phyloP scores from a whole-genome alignment of 2,888 invertebrate species.

The Pelosia muscerda region DNA sequence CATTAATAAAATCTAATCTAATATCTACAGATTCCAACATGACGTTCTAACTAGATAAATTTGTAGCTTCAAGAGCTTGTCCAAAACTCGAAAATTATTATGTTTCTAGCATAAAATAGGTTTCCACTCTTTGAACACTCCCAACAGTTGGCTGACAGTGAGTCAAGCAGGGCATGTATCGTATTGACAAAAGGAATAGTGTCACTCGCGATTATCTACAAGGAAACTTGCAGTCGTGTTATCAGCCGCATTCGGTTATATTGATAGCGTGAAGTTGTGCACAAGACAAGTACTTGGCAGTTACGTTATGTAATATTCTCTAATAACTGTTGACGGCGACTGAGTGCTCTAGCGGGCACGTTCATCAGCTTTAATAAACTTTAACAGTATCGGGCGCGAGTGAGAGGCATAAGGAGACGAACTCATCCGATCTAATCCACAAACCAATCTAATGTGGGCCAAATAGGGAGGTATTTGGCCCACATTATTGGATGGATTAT shows the following conservation, averaged over 20 bases:
- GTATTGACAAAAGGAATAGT: constrained; percentile 49
- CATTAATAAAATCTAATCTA: background rate
- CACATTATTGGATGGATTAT: too few species aligned
- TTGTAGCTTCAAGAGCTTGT: background rate
- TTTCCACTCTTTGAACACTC: constrained; percentile 7
- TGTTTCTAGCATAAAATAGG: background rate
- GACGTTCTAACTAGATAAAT: background rate
- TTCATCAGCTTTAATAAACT: background rate
- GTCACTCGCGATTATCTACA: constrained; percentile 49
- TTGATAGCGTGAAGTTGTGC: constrained; percentile 16
- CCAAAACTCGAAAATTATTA: background rate
- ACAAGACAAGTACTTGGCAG: background rate
- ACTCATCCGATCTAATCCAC: too few species aligned
- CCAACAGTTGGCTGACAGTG: constrained; percentile 17
- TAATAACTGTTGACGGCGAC: background rate
- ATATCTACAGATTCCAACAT: background rate
- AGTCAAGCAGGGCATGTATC: constrained; percentile 40
- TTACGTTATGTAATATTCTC: background rate
- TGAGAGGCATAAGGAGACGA: too few species aligned
- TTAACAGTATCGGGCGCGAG: background rate
- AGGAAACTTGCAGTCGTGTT: constrained; percentile 39
- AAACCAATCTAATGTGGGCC: too few species aligned
- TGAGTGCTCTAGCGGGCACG: background rate
- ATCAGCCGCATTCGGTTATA: constrained; percentile 17
- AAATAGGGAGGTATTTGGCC: too few species aligned